These are phyloP conservation scores for Cryptocheilus praepositus DNA, from an alignment of 2,888 invertebrate species.

Conservation along the genomic window DNA sequence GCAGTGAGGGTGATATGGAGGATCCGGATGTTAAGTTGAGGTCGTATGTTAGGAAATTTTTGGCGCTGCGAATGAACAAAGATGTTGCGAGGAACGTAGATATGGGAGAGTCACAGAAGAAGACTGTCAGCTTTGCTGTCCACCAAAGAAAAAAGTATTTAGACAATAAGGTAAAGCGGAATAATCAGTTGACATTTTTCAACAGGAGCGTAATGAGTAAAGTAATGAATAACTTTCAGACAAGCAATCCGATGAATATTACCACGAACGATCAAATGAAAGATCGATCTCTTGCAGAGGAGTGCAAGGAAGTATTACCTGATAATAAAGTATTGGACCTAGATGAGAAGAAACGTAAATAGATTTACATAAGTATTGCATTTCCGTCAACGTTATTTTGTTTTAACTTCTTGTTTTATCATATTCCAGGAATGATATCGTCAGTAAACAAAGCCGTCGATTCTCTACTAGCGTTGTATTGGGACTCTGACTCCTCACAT, in stretches of 20 bases:
- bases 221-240: slow-evolving; percentile 33
- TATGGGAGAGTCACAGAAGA: slow-evolving; percentile 79
- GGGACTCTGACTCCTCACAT: slow-evolving; percentile 82
- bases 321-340: slow-evolving; percentile 77
- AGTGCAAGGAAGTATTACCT: slow-evolving; percentile 61
- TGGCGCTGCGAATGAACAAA: slow-evolving; percentile 83
- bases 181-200: slow-evolving; percentile 13
- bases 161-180: slow-evolving; percentile 73
- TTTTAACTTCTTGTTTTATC: slow-evolving; percentile 16
- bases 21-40: slow-evolving; percentile 84
- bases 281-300: slow-evolving; percentile 48
- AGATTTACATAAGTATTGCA: not conserved
- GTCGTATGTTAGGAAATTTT: slow-evolving; percentile 83
- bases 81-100: slow-evolving; percentile 80
- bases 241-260: slow-evolving; percentile 41
- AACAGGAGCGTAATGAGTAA: not conserved
- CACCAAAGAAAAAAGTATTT: slow-evolving; percentile 76
- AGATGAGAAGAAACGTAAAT: slow-evolving; percentile 77
- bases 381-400: not conserved
- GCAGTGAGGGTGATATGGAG: slow-evolving; percentile 82
- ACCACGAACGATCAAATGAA: slow-evolving; percentile 43
- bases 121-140: slow-evolving; percentile 86
- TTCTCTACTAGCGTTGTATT: slow-evolving; percentile 80
- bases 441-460: slow-evolving; percentile 86
- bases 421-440: slow-evolving; percentile 81